These are phyloP conservation scores for Hesperophylax magnus DNA, from an alignment of 1,140 invertebrate genomes.

Conservation along the genomic window DNA sequence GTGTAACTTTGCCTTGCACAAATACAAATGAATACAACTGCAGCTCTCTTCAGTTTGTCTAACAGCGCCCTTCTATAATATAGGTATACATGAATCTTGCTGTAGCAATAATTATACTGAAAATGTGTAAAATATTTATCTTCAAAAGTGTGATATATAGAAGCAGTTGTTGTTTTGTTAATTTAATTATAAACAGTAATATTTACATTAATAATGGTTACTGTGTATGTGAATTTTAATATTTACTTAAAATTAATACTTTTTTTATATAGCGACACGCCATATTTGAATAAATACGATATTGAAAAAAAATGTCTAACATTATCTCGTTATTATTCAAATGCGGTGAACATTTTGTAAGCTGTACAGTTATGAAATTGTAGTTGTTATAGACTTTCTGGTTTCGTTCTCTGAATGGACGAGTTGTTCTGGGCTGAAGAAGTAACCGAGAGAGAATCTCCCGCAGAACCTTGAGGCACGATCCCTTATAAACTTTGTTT, in stretches of 20 bases:
- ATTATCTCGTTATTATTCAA: constrained; percentile 51
- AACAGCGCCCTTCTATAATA: constrained; percentile 17
- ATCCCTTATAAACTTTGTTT: constrained; percentile 37
- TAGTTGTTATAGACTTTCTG: constrained; percentile 57
- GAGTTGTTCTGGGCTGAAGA: background rate
- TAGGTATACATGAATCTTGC: constrained; percentile 59
- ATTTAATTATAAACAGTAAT: constrained; percentile 60
- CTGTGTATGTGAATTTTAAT: constrained; percentile 69
- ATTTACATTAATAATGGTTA: constrained; percentile 62
- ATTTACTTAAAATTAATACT: constrained; percentile 57
- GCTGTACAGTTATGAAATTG: constrained; percentile 57
- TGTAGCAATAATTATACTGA: constrained; percentile 71
- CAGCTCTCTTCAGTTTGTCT: background rate
- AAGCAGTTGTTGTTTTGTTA: constrained; percentile 73
- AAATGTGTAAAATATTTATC: constrained; percentile 69
- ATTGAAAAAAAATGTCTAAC: constrained; percentile 30
- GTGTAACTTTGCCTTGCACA: too few species aligned
- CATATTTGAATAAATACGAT: constrained; percentile 50
- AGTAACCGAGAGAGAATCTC: background rate
- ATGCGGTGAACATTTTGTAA: constrained; percentile 53
- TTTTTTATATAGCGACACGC: constrained; percentile 54
- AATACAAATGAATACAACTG: background rate
- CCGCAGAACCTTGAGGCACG: background rate
- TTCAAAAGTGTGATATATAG: constrained; percentile 73
- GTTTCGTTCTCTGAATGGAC: constrained; percentile 51